Evolutionary conservation across 37 sponge, comb jelly and placozoan species (phyloP).

Genomic region (Mnemiopsis leidyi): DNA sequence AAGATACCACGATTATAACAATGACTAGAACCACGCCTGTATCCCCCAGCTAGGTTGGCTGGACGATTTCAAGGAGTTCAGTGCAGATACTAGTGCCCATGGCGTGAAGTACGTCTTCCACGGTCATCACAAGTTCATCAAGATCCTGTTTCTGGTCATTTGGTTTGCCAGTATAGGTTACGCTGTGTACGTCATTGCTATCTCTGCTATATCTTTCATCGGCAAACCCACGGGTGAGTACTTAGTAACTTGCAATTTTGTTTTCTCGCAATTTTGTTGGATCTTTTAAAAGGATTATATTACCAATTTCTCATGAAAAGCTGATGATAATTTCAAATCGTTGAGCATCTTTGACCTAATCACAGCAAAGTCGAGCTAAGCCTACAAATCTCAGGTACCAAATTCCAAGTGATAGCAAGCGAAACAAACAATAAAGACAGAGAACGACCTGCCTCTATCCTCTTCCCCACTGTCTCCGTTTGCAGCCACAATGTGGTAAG

Average conservation of each 20-base stretch:
- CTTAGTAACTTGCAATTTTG: too few relatives aligned
- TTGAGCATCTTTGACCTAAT: too few relatives aligned
- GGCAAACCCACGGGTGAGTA: conserved; percentile 1
- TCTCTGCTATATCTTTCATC: background rate
- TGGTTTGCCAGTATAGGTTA: background rate
- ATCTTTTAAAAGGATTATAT: background rate
- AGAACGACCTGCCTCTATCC: background rate
- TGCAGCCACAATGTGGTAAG: conserved; percentile 30
- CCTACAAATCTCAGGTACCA: background rate
- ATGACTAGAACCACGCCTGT: too few relatives aligned
- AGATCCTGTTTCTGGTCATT: background rate
- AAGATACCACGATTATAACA: too few relatives aligned
- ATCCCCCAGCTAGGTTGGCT: conserved; percentile 27
- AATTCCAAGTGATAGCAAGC: conserved; percentile 17
- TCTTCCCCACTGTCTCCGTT: background rate
- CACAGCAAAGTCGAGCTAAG: too few relatives aligned
- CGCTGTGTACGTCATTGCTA: conserved; percentile 1
- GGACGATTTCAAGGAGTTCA: conserved; percentile 12
- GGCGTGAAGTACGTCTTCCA: conserved; percentile 17
- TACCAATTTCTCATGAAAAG: too few relatives aligned
- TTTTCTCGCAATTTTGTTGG: too few relatives aligned
- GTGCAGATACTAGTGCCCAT: conserved; percentile 1
- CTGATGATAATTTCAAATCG: too few relatives aligned
- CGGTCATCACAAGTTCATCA: background rate
- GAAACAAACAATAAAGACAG: background rate